Base-by-base conservation (phyloP, 2,888 invertebrate genomes). In the Drosophila prolongata region DNA sequence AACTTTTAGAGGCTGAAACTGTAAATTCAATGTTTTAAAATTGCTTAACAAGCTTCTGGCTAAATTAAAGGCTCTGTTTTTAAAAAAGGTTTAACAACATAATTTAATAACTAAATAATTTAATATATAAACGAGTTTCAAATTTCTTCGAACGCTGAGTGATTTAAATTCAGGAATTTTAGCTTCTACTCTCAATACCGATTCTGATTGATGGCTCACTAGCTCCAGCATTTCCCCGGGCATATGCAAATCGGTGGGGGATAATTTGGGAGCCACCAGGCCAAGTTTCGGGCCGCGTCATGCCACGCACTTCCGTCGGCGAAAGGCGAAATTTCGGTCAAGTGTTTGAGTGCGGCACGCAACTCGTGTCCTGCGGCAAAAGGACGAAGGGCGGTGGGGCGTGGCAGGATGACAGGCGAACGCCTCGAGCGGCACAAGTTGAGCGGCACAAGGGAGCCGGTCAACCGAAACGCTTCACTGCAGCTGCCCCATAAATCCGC, bases 221-320 rank as follows among this genome's bases (percentile, higher is more conserved):
- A 14, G 43, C 14, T 30, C 8, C 13, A 40, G 30, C 61, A 10
- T 5, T 50, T 13, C 10, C 30, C 24, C 14, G 11, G 16, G 13
- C 43, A 53, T 47, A 66, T 42, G 61, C 55, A 73, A 56, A 74
- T 58, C 38, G 30, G 40, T 9, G 4, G 42, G 27, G 54, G 54
- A 67, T 67, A 66, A 55, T 55, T 67, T 42, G 67, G 55, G 8
- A 9, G 16, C 16, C 14, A 16, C 14, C 16, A 67, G 57, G 59
- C 46, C 62, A 57, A 72, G 42, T 50, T 70, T 72, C 35, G n/a
- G 40, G 69, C 65, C 46, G 52, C 49, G 70, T 80, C 73, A 66
- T 76, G 69, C 71, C 75, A 75, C 69, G 78, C 71, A 57, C 65
- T 61, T 60, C 58, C 72, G 75, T 54, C 47, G 65, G 52, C 60